Percentiles rank a stretch among this genome's conserved stretches.
Evolutionary conservation across 2,888 invertebrate species (phyloP).

Genomic region (Frankliniella intonsa): DNA sequence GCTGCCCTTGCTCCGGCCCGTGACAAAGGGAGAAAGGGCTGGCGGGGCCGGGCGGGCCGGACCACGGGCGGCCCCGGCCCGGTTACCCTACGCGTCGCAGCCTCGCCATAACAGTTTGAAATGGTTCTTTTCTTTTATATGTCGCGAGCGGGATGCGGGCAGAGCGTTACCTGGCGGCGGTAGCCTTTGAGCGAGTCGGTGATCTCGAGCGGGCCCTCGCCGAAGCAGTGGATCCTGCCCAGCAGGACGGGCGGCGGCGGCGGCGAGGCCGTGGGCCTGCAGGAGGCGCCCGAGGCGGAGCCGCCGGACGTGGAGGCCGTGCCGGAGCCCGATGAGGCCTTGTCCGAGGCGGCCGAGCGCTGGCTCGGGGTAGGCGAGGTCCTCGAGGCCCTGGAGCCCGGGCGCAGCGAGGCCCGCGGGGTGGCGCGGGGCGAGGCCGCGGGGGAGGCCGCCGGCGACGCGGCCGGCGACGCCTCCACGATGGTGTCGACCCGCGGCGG

Average conservation of each 20-base stretch:
- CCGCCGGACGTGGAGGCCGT: slow-evolving; percentile 10
- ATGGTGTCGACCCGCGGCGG: background rate
- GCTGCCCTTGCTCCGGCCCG: too few relatives aligned
- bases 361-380: background rate
- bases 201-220: slow-evolving; percentile 38
- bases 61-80: too few relatives aligned
- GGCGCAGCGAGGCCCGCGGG: too few relatives aligned
- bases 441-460: too few relatives aligned
- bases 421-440: too few relatives aligned
- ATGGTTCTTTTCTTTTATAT: too few relatives aligned
- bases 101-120: too few relatives aligned
- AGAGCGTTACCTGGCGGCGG: slow-evolving; percentile 22
- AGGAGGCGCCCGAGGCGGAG: background rate
- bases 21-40: too few relatives aligned
- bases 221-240: slow-evolving; percentile 39
- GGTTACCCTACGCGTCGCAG: too few relatives aligned
- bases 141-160: too few relatives aligned
- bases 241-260: slow-evolving; percentile 6
- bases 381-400: background rate
- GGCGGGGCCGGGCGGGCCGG: too few relatives aligned
- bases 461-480: background rate
- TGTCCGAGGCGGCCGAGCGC: background rate
- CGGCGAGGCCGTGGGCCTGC: background rate
- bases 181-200: slow-evolving; percentile 39
- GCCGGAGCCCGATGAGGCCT: background rate